Percentiles rank a stretch among this genome's conserved stretches.
Evolutionary conservation across 2,113 vertebrate genomes (phyloP).

Genomic region (Chiloscyllium plagiosum): DNA sequence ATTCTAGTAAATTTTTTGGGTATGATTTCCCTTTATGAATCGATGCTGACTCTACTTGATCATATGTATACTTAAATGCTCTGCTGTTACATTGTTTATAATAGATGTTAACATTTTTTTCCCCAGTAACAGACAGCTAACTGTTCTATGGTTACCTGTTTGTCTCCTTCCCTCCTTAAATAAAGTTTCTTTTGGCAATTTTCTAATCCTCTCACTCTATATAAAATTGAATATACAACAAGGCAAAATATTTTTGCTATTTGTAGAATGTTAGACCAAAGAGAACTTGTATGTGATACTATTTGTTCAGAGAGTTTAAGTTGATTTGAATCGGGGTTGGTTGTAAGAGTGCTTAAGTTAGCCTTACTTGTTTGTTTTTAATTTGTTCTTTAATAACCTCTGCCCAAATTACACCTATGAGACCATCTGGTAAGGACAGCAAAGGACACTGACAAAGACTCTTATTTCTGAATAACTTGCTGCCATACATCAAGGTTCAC

Average conservation of each 20-base stretch:
- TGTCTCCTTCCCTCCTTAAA: too few species aligned
- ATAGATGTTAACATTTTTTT: too few species aligned
- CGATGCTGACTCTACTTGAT: too few species aligned
- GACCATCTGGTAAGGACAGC: conserved; percentile 17
- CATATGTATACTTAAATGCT: too few species aligned
- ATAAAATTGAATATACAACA: background rate
- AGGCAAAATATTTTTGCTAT: background rate
- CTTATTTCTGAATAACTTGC: background rate
- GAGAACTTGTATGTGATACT: background rate
- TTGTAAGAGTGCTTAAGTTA: background rate
- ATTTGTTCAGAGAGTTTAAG: background rate
- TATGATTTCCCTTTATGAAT: too few species aligned
- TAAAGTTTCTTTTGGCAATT: too few species aligned
- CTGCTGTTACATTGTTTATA: too few species aligned
- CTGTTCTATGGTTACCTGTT: too few species aligned
- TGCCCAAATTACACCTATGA: background rate
- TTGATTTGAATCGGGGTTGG: background rate
- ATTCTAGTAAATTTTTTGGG: too few species aligned
- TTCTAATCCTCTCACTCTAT: background rate
- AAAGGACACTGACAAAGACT: background rate
- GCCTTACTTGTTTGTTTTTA: background rate
- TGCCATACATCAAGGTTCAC: background rate
- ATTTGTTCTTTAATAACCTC: background rate
- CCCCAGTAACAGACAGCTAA: too few species aligned
- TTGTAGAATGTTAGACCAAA: background rate